Evolutionary conservation across 2,888 invertebrate genomes (phyloP).

Genomic region (Rhabditoides inermis): DNA sequence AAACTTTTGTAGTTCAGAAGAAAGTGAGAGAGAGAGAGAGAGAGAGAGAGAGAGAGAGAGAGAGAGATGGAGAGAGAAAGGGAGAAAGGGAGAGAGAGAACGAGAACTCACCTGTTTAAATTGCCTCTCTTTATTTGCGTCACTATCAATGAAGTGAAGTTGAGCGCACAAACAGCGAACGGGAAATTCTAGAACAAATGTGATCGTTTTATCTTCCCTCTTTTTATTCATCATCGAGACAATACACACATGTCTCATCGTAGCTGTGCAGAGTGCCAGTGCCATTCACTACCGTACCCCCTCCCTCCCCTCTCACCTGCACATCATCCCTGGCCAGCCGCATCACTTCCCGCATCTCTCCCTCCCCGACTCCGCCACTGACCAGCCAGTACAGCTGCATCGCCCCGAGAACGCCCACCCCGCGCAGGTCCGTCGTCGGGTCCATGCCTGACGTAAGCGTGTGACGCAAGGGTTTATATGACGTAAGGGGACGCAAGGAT

Average conservation of each 20-base stretch:
- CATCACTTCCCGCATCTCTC: not conserved
- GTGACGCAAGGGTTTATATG: not conserved
- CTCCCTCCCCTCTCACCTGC: no score
- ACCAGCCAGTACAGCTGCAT: constrained; percentile 56
- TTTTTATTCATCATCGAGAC: not conserved
- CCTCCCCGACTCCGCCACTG: constrained; percentile 29
- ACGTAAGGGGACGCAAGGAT: no score
- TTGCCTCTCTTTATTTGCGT: constrained; percentile 56
- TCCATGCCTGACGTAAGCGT: constrained; percentile 53
- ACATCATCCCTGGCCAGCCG: constrained; percentile 1
- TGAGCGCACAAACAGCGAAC: constrained; percentile 59
- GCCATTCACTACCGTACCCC: no score
- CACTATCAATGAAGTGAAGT: constrained; percentile 57
- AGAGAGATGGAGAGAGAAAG: no score
- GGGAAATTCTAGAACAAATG: constrained; percentile 57
- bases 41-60: no score
- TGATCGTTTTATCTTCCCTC: not conserved
- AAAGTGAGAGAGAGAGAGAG: no score
- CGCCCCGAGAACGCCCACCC: constrained; percentile 57
- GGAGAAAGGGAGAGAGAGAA: no score
- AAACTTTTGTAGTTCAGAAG: no score
- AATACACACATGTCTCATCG: not conserved
- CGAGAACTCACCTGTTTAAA: constrained; percentile 57
- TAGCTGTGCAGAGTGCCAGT: no score
- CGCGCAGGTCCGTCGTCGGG: constrained; percentile 59